Base-by-base conservation (phyloP, 2,113 vertebrate genomes). In the Siphamia tubifer region DNA sequence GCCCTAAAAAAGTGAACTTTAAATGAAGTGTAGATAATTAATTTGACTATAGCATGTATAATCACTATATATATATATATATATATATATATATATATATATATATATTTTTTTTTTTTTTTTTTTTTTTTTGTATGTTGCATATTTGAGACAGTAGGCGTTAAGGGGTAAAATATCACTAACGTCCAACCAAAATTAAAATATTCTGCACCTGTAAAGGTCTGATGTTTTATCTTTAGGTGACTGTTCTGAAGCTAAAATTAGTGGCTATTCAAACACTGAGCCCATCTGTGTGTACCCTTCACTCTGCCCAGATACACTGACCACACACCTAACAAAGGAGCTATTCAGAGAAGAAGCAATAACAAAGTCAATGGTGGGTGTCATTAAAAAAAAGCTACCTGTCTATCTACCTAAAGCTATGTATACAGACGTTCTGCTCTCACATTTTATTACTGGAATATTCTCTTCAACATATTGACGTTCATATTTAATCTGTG, bases 151-250 rank as follows among this genome's bases (percentile, higher is more conserved):
- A n/a, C n/a, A n/a, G n/a, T n/a, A n/a, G n/a, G n/a, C n/a, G n/a
- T n/a, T n/a, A n/a, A n/a, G n/a, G n/a, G n/a, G n/a, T n/a, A n/a
- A n/a, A n/a, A n/a, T n/a, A n/a, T n/a, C n/a, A n/a, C n/a, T n/a
- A n/a, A n/a, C n/a, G n/a, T n/a, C n/a, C 40, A 17, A 10, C 42
- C n/a, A 35, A 19, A 15, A 45, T 1, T 7, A 19, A 20, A 43
- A 27, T 25, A 25, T 19, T 1, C 43, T 23, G 21, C 49, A 58
- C 31, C 28, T 48, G 48, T 23, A 53, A 9, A 17, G 10, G 2
- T 35, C 48, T 48, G 68, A 62, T 60, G 56, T 70, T 71, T 71
- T 82, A 69, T 81, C 77, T 83, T 36, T 63, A 62, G 74, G 52
- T 72, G 77, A 68, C 68, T 57, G 48, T 58, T 53, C 36, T 16